Evolutionary conservation across 1,140 invertebrate genomes (phyloP).

Genomic region (Drosophila pandora): DNA sequence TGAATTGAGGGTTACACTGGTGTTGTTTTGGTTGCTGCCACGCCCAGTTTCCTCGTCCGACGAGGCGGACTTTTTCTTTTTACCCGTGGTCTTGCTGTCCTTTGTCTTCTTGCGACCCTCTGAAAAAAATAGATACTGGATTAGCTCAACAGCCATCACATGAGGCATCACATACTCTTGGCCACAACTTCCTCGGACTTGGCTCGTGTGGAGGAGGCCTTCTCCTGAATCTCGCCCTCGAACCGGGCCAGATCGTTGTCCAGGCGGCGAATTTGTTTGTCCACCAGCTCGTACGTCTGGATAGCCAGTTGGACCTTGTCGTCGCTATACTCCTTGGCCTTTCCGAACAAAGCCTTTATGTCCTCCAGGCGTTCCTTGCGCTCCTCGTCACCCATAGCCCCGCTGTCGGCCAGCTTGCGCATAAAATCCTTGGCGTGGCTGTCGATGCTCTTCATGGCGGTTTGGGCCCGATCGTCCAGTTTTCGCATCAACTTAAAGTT

Average conservation of each 20-base stretch:
- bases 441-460: slow-evolving; percentile 95
- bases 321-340: slow-evolving; percentile 97
- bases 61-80: slow-evolving; percentile 79
- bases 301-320: slow-evolving; percentile 99
- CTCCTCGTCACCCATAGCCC: slow-evolving; percentile 88
- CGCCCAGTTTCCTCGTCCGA: slow-evolving; percentile 74
- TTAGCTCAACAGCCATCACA: neutral
- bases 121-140: slow-evolving; percentile 39
- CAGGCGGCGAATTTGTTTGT: slow-evolving; percentile 97
- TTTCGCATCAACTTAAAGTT: slow-evolving; percentile 98
- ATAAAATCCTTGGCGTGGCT: slow-evolving; percentile 93
- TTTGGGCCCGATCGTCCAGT: slow-evolving; percentile 95
- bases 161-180: slow-evolving; percentile 81
- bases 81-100: slow-evolving; percentile 83
- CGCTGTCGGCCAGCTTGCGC: slow-evolving; percentile 85
- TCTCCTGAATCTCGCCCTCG: slow-evolving; percentile 98
- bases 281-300: slow-evolving; percentile 99
- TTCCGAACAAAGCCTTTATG: slow-evolving; percentile 94
- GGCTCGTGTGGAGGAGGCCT: slow-evolving; percentile 90
- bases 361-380: slow-evolving; percentile 92
- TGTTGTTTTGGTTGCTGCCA: slow-evolving; percentile 48
- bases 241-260: slow-evolving; percentile 98
- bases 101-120: slow-evolving; percentile 86
- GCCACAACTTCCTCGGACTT: slow-evolving; percentile 86
- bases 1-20: slow-evolving; percentile 52